Evolutionary conservation across 2,797 vertebrate genomes (phyloP).

Genomic region (Xenops minutus): DNA sequence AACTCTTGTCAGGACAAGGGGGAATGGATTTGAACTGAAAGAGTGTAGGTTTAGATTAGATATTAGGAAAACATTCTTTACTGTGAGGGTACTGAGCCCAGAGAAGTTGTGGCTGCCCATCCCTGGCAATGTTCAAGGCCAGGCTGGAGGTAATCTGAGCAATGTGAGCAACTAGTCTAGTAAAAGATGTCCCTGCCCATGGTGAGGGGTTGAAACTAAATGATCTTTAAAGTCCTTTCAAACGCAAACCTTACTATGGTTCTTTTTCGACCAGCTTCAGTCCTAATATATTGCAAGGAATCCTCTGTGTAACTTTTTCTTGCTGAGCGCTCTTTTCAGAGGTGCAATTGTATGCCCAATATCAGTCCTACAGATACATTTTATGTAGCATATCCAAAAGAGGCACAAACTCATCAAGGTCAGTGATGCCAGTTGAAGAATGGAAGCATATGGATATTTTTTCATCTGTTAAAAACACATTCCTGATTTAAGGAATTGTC

Average conservation of each 20-base stretch:
- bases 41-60: neutral
- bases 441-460: neutral
- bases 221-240: neutral
- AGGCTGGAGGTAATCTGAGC: neutral
- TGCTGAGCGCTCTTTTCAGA: neutral
- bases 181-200: neutral
- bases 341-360: neutral
- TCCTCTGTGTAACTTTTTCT: neutral
- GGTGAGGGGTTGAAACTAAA: neutral
- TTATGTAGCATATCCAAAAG: neutral
- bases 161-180: neutral
- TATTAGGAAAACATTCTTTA: neutral
- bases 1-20: neutral
- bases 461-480: neutral
- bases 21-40: neutral
- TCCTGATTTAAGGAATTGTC: neutral
- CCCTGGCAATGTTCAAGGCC: neutral
- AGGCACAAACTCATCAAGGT: neutral
- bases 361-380: neutral
- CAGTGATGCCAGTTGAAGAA: neutral
- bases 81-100: neutral
- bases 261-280: neutral
- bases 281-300: neutral
- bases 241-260: neutral
- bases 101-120: neutral